A percentile compares a stretch with the other conserved stretches of the same genome.
Evolutionary conservation across 1,140 invertebrate genomes (phyloP).

Genomic region (Bombus superbus): DNA sequence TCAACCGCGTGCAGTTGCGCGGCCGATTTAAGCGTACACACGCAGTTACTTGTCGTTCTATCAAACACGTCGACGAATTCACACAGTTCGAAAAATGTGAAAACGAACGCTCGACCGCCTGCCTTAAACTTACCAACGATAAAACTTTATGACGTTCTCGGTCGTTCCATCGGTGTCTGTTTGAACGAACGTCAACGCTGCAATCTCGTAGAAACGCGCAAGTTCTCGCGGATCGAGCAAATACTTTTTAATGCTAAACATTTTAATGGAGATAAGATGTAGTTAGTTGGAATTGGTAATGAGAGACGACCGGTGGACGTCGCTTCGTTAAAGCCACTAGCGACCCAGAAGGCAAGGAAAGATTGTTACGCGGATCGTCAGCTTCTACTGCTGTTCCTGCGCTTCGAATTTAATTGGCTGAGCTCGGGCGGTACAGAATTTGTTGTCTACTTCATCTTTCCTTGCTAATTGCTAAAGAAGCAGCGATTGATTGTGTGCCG

Average conservation of each 20-base stretch:
- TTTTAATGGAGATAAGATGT: too few species aligned
- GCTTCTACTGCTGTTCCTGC: background rate
- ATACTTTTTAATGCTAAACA: background rate
- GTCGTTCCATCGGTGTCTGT: background rate
- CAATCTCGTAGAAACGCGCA: too few species aligned
- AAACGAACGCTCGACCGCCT: background rate
- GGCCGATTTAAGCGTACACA: constrained; percentile 40
- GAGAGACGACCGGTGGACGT: background rate
- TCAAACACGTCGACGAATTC: background rate
- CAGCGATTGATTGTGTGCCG: too few species aligned
- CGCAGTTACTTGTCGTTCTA: constrained; percentile 19
- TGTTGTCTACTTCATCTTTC: background rate
- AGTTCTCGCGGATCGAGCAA: background rate
- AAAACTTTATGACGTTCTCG: background rate
- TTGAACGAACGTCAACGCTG: background rate
- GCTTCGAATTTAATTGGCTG: background rate
- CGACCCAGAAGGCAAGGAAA: background rate
- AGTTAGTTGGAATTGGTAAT: background rate
- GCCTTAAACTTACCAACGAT: background rate
- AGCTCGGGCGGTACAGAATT: background rate
- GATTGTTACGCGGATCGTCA: background rate
- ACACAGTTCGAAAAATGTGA: background rate
- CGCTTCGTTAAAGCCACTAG: background rate
- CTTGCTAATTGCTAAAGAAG: too few species aligned
- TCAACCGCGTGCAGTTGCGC: background rate